These are phyloP conservation scores for Columba guinea DNA, from an alignment of 2,797 vertebrate genomes.

Conservation along the genomic window DNA sequence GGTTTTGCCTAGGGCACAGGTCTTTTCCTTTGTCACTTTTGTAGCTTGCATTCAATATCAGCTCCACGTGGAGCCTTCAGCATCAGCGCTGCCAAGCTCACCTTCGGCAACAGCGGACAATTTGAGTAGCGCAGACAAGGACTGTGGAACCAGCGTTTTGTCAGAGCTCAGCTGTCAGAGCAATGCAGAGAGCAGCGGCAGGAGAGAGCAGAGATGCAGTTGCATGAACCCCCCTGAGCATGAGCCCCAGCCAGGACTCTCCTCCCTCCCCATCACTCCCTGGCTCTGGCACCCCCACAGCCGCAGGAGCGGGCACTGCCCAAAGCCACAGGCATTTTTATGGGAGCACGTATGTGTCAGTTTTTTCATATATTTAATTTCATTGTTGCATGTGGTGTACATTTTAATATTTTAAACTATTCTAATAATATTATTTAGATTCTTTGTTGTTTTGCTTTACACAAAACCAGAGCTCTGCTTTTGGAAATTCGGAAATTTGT, in stretches of 20 bases:
- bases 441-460: background rate
- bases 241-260: background rate
- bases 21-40: background rate
- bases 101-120: background rate
- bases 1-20: background rate
- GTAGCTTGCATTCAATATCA: background rate
- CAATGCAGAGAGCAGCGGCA: background rate
- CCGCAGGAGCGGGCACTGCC: rapidly evolving
- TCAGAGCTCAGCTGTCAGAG: background rate
- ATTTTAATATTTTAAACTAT: background rate
- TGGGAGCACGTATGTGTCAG: background rate
- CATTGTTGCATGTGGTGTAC: rapidly evolving
- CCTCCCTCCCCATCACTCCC: background rate
- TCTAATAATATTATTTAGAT: background rate
- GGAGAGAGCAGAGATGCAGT: background rate
- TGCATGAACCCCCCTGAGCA: rapidly evolving
- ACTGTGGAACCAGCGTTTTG: no score
- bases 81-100: background rate
- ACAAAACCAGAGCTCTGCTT: background rate
- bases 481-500: background rate
- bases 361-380: background rate
- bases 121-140: background rate
- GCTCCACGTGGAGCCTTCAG: rapidly evolving
- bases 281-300: background rate
- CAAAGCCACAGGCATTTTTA: background rate